Percentiles rank a stretch among this genome's conserved stretches.
phyloP scores from a whole-genome alignment of 1,140 invertebrate genomes.

The Leptinotarsa defecta region DNA sequence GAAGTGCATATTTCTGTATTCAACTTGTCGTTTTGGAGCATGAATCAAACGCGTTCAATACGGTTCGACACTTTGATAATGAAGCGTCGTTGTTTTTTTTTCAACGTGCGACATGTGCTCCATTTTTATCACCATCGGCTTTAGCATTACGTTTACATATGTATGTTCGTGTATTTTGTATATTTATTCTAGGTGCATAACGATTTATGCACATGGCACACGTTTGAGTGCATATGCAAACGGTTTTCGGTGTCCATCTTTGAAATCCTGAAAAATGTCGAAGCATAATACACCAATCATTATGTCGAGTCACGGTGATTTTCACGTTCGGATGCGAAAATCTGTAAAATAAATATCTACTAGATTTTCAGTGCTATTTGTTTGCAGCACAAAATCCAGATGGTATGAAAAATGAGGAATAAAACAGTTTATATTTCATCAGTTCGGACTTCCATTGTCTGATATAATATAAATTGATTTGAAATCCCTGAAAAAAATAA shows the following conservation, averaged over 20 bases:
- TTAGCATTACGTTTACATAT: constrained; percentile 37
- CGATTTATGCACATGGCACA: constrained; percentile 36
- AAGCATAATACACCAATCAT: constrained; percentile 26
- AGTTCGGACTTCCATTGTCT: too few relatives aligned
- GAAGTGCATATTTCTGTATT: constrained; percentile 56
- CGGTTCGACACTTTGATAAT: constrained; percentile 56
- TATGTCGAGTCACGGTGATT: background rate
- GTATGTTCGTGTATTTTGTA: constrained; percentile 40
- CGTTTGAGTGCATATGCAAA: constrained; percentile 29
- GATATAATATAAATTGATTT: too few relatives aligned
- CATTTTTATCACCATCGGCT: constrained; percentile 42
- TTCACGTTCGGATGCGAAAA: too few relatives aligned
- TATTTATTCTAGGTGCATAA: constrained; percentile 37
- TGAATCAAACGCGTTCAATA: constrained; percentile 54
- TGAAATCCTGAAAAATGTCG: constrained; percentile 38
- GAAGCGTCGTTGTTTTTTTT: constrained; percentile 49
- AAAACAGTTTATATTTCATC: too few relatives aligned
- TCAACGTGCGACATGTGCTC: constrained; percentile 37
- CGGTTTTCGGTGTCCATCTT: constrained; percentile 30
- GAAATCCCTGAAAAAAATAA: too few relatives aligned
- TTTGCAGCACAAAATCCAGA: too few relatives aligned
- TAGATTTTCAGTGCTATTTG: too few relatives aligned
- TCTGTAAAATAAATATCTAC: too few relatives aligned
- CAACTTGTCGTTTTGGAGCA: constrained; percentile 53
- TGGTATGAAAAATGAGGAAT: too few relatives aligned